Conservation (phyloP, 2,888 invertebrate species). For the Timandra comae region DNA sequence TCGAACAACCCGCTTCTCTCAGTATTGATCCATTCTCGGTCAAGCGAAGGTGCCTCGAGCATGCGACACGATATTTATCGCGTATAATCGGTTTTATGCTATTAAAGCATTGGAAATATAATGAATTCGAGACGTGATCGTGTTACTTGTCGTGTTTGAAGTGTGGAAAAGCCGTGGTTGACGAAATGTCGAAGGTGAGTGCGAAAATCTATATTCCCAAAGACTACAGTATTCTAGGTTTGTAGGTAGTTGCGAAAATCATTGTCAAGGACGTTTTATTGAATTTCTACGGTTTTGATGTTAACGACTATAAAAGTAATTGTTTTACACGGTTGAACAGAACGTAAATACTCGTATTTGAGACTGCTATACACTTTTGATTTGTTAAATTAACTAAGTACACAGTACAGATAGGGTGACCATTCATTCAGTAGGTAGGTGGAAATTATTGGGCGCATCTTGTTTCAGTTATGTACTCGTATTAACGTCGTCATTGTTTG, state of each 20-base stretch:
- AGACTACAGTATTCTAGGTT: constrained; percentile 21
- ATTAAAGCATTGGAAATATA: constrained; percentile 20
- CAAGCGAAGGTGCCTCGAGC: constrained; percentile 54
- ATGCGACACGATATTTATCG: constrained; percentile 50
- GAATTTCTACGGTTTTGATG: background rate
- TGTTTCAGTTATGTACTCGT: no score
- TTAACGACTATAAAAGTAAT: no score
- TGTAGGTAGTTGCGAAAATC: constrained; percentile 50
- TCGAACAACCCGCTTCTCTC: constrained; percentile 33
- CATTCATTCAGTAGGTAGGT: no score
- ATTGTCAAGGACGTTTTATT: constrained; percentile 34
- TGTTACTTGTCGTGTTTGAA: constrained; percentile 41
- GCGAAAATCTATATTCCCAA: constrained; percentile 10
- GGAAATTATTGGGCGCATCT: no score
- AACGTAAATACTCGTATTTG: no score
- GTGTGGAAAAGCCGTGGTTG: constrained; percentile 25
- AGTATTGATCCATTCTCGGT: constrained; percentile 71
- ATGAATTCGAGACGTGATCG: constrained; percentile 35
- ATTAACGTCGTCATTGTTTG: no score
- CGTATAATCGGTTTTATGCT: constrained; percentile 39
- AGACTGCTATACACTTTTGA: no score
- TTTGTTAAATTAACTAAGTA: no score
- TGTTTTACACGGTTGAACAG: no score
- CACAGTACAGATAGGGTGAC: no score
- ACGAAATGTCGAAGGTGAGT: constrained; percentile 65